Conservation (phyloP, 2,888 invertebrate genomes). For the Agrotis puta region DNA sequence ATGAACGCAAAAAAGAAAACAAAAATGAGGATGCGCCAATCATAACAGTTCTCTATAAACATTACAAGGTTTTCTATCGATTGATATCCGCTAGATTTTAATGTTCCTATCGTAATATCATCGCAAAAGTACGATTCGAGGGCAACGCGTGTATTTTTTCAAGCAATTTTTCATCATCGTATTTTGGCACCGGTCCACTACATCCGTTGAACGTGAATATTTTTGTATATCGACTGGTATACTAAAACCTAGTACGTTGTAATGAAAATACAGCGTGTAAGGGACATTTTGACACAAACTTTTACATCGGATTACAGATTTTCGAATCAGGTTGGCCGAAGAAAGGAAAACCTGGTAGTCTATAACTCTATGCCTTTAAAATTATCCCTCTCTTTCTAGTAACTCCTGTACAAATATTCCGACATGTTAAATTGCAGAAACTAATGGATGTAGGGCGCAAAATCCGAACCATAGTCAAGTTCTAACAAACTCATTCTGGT, state of each 20-base stretch:
- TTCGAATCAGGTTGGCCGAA: no score
- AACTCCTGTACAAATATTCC: no score
- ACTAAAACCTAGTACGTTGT: constrained; percentile 35
- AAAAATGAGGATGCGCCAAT: constrained; percentile 25
- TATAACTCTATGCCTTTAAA: no score
- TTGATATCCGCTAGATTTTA: constrained; percentile 45
- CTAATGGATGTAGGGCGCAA: no score
- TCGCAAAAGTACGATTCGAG: constrained; percentile 39
- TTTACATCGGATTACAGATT: not conserved
- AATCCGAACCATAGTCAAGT: no score
- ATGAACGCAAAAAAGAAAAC: not conserved
- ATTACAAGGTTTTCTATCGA: constrained; percentile 29
- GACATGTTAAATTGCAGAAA: no score
- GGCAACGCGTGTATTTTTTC: constrained; percentile 49
- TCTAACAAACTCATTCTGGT: no score
- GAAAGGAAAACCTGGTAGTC: no score
- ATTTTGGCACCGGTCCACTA: constrained; percentile 65
- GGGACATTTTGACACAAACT: not conserved
- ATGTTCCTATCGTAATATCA: constrained; percentile 31
- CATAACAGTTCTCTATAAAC: constrained; percentile 9
- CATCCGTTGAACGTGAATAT: constrained; percentile 62
- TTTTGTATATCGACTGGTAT: constrained; percentile 59
- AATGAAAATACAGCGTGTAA: constrained; percentile 18
- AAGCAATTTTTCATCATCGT: constrained; percentile 62
- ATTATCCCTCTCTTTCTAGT: no score